phyloP scores from a whole-genome alignment of 2,888 invertebrate species.

The Microplitis deprimator region DNA sequence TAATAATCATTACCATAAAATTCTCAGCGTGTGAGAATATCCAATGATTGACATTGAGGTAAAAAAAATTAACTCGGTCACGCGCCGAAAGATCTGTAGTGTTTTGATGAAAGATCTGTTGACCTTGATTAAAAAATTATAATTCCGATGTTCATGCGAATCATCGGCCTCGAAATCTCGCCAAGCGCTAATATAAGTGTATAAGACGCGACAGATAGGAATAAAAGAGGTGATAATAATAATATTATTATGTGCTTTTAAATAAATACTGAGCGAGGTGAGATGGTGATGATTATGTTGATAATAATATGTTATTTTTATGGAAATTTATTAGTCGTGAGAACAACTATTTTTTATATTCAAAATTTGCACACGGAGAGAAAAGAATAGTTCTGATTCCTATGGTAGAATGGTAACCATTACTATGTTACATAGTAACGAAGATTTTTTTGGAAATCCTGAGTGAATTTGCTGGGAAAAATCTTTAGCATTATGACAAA shows the following conservation, averaged over 20 bases:
- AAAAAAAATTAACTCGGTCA: background rate
- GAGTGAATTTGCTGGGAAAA: too few species aligned
- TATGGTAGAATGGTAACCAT: too few species aligned
- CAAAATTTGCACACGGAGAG: too few species aligned
- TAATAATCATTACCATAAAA: too few species aligned
- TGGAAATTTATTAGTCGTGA: conserved; percentile 16
- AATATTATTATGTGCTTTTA: conserved; percentile 17
- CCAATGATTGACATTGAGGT: background rate
- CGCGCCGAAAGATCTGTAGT: background rate
- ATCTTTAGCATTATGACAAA: too few species aligned
- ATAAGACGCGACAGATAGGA: conserved; percentile 35
- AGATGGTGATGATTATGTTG: background rate
- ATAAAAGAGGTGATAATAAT: conserved; percentile 46
- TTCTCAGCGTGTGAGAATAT: too few species aligned
- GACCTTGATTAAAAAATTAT: conserved; percentile 62
- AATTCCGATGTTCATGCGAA: conserved; percentile 63
- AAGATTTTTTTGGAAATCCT: too few species aligned
- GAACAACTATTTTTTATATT: conserved; percentile 11
- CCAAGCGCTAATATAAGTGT: conserved; percentile 43
- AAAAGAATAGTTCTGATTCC: background rate
- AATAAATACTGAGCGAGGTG: conserved; percentile 29
- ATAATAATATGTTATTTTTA: background rate
- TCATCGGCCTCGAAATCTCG: conserved; percentile 61
- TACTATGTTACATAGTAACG: too few species aligned
- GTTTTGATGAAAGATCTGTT: conserved; percentile 16